Percentiles rank a stretch among this genome's conserved stretches.
These are phyloP conservation scores for Antheraea assamensis DNA, from an alignment of 2,888 invertebrate genomes.

Conservation along the genomic window DNA sequence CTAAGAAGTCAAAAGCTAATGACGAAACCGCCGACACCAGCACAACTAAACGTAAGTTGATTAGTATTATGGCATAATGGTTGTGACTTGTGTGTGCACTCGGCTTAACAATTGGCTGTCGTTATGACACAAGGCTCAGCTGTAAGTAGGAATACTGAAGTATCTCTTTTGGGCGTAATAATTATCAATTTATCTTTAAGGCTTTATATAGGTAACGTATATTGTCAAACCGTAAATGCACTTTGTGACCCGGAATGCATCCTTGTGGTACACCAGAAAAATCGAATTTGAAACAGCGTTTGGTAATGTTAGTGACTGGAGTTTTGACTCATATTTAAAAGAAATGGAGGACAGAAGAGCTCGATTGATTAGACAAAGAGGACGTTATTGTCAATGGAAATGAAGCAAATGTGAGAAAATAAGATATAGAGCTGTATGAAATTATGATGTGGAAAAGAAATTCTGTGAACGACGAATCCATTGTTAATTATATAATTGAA, in stretches of 20 bases:
- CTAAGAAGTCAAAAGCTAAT: constrained; percentile 58
- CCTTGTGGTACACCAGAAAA: constrained; percentile 1
- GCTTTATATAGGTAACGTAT: not conserved
- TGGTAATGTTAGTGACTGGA: not conserved
- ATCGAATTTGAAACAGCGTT: not conserved
- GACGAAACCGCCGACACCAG: constrained; percentile 44
- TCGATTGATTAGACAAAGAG: not conserved
- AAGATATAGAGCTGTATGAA: not conserved
- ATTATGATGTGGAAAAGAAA: not conserved
- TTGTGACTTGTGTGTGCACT: constrained; percentile 48
- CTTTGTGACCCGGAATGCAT: not conserved
- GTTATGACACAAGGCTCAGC: not conserved
- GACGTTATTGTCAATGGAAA: not conserved
- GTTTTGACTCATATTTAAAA: not conserved
- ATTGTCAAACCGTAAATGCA: not conserved
- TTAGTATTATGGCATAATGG: constrained; percentile 33
- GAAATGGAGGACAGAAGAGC: not conserved
- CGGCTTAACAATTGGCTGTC: constrained; percentile 20
- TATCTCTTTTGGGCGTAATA: not conserved
- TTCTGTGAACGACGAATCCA: not conserved
- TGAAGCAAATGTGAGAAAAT: not conserved
- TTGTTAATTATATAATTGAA: too few species aligned
- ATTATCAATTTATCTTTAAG: not conserved
- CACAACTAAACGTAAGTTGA: constrained; percentile 69
- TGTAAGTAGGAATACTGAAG: not conserved